Conservation (phyloP, 1,140 invertebrate genomes). For the Drusus annulatus region DNA sequence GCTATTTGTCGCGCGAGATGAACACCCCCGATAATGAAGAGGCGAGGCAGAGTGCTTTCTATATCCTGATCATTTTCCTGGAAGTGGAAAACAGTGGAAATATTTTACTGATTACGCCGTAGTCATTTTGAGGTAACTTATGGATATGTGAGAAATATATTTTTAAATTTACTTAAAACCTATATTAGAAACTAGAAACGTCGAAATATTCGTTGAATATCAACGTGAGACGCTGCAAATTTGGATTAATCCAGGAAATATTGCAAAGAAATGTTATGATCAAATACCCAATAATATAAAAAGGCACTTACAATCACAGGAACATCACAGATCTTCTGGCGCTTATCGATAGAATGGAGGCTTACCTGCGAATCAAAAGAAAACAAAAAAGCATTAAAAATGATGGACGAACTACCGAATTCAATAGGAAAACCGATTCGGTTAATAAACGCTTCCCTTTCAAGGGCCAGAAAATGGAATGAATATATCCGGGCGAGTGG, state of each 20-base stretch:
- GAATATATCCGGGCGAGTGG: conserved; percentile 24
- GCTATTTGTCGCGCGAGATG: neutral
- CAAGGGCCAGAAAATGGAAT: conserved; percentile 33
- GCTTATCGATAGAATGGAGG: neutral
- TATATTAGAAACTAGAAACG: too few relatives aligned
- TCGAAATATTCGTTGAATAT: too few relatives aligned
- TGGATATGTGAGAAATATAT: too few relatives aligned
- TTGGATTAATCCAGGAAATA: too few relatives aligned
- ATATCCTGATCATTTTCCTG: too few relatives aligned
- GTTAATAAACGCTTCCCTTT: conserved; percentile 26
- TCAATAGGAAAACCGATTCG: conserved; percentile 14
- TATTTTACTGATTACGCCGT: too few relatives aligned
- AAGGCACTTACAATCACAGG: conserved; percentile 4
- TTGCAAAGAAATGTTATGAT: too few relatives aligned
- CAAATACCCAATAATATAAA: neutral
- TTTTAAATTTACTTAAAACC: too few relatives aligned
- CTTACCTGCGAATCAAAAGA: conserved; percentile 37
- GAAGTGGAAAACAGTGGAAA: neutral
- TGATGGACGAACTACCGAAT: neutral
- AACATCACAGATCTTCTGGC: neutral
- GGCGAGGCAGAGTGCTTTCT: too few relatives aligned
- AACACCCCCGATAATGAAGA: too few relatives aligned
- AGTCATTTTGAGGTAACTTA: too few relatives aligned
- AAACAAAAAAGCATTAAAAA: conserved; percentile 8
- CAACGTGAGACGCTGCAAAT: too few relatives aligned